Evolutionary conservation across 2,797 vertebrate genomes (phyloP), one percentile per base, ranked within the genome.

Genomic region (Tokudaia muenninki): DNA sequence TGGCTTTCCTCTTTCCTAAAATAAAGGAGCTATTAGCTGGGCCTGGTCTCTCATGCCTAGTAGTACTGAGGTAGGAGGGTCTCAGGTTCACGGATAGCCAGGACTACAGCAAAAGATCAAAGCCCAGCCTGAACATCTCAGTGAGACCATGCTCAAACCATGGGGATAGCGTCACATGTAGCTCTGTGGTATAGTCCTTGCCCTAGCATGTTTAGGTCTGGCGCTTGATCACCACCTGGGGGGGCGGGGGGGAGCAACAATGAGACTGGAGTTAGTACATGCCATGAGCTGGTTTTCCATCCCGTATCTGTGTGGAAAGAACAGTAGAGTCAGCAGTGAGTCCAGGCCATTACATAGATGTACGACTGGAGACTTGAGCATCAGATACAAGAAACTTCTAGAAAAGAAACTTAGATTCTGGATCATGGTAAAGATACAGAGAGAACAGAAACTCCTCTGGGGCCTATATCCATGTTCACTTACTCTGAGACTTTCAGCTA

Each of bases 211-310:
- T 37, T 17, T 26, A 87, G 84, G 47, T 26, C 50, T n/a, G 21
- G n/a, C 16, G 7, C 55, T 72, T 57, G 50, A 29, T 72, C 22
- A 26, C 67, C 67, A 52, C 34, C 34, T 4, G 4, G 6, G 6
- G 0, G 9, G 22, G 19, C 7, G 8, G n/a, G n/a, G n/a, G 34
- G 11, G 41, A 6, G 6, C 63, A 63, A 34, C 87, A 79, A 37
- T 79, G 67, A 86, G 75, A 65, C 90, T 92, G 79, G 29, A 82
- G 47, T 59, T 81, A 70, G 44, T n/a, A 89, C 88, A 41, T 91
- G 44, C 29, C 87, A 50, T 72, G 50, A 65, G 67, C 92, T 93
- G 7, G 6, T 22, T 52, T 83, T 88, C 41, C 9, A 3, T 61
- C 50, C 9, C 14, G 9, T 77, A 47, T 24, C 55, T 16, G 3